Conservation (phyloP, 2,113 vertebrate species). For the Aspidoscelis tigris region DNA sequence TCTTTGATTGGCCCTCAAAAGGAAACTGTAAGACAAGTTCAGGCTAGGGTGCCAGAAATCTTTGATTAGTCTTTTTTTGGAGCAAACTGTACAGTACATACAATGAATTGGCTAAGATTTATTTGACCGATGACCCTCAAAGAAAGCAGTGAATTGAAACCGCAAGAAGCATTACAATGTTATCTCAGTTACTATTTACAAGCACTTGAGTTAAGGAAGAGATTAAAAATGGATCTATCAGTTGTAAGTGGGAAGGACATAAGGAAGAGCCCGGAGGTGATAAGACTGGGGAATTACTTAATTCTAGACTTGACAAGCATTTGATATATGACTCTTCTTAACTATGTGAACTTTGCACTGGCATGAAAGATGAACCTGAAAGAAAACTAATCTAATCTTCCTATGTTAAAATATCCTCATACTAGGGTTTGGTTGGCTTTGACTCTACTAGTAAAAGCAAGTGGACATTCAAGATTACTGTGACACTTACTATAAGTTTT, state of each 20-base stretch:
- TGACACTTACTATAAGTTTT: not conserved
- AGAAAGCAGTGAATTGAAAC: not conserved
- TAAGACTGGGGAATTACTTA: not conserved
- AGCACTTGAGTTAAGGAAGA: not conserved
- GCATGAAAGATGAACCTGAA: not conserved
- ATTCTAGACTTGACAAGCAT: not conserved
- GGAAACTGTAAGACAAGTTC: too few species aligned
- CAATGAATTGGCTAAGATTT: not conserved
- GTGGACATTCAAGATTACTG: not conserved
- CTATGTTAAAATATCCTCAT: not conserved
- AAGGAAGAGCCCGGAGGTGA: not conserved
- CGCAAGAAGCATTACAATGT: not conserved
- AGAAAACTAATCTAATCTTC: not conserved
- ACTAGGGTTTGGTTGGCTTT: not conserved
- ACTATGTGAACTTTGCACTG: too few species aligned
- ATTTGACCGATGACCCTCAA: not conserved
- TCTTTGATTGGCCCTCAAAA: too few species aligned
- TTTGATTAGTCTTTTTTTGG: too few species aligned
- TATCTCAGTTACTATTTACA: slow-evolving; percentile 28
- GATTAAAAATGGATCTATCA: not conserved
- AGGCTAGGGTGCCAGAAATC: too few species aligned
- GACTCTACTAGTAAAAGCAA: not conserved
- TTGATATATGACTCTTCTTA: not conserved
- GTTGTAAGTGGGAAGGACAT: not conserved
- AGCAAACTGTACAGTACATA: not conserved